These are phyloP conservation scores for Xiphorhynchus erythropygius DNA, from an alignment of 2,797 vertebrate genomes.

Conservation along the genomic window DNA sequence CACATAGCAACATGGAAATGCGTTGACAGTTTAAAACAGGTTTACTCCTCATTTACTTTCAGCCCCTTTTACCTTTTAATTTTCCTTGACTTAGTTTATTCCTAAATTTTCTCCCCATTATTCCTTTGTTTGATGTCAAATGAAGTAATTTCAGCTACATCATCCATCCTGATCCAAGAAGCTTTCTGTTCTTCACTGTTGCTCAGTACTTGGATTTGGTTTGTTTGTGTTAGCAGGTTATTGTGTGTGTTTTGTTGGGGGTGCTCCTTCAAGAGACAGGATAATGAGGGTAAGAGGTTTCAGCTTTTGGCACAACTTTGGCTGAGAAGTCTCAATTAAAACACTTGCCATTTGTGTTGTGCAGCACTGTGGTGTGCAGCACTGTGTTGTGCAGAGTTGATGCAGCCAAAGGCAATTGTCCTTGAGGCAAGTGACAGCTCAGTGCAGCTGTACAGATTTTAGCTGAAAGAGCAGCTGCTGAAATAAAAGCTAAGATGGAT, in stretches of 20 bases:
- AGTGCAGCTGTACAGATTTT: neutral
- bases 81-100: neutral
- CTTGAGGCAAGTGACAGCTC: neutral
- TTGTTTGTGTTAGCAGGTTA: neutral
- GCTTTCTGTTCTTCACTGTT: neutral
- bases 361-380: rapidly evolving
- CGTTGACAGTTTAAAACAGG: neutral
- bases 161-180: neutral
- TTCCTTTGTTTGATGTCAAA: neutral
- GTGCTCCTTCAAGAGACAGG: neutral
- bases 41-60: neutral
- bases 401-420: neutral
- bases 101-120: neutral
- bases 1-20: rapidly evolving
- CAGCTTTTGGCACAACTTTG: neutral
- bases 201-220: neutral
- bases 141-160: neutral
- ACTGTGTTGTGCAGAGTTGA: rapidly evolving
- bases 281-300: neutral
- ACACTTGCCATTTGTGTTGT: neutral
- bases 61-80: neutral
- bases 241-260: neutral
- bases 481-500: neutral
- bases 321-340: neutral
- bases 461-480: constrained; percentile 15